Percentiles rank a stretch among this genome's conserved stretches.
phyloP scores from a whole-genome alignment of 2,797 vertebrate genomes.

The Aeoliscus strigatus region DNA sequence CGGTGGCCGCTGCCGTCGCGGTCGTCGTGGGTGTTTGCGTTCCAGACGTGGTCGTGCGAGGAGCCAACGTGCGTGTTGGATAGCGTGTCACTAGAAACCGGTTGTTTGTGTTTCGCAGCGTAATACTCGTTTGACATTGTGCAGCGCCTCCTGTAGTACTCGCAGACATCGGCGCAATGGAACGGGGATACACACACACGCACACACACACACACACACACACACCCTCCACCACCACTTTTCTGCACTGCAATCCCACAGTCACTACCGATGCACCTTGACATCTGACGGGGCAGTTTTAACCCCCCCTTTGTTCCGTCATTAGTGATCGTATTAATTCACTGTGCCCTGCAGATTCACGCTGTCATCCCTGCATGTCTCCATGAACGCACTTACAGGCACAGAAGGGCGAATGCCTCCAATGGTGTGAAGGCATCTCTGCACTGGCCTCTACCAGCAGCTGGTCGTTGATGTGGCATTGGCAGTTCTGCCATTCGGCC shows the following conservation, averaged over 20 bases:
- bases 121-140: constrained; percentile 70
- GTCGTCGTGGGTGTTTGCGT: constrained; percentile 27
- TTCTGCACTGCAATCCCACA: constrained; percentile 37
- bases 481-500: constrained; percentile 60
- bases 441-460: constrained; percentile 33
- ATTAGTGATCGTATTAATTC: constrained; percentile 14
- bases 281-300: constrained; percentile 42
- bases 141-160: constrained; percentile 63
- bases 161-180: constrained; percentile 44
- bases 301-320: constrained; percentile 18
- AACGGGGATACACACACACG: constrained; percentile 41
- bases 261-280: constrained; percentile 35
- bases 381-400: constrained; percentile 27
- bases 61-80: constrained; percentile 17
- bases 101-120: constrained; percentile 62
- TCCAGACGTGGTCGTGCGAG: constrained; percentile 20
- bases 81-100: constrained; percentile 48
- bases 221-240: too few relatives aligned
- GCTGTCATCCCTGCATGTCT: constrained; percentile 10
- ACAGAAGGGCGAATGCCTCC: constrained; percentile 21
- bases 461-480: constrained; percentile 56
- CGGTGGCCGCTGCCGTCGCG: constrained; percentile 5
- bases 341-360: constrained; percentile 14
- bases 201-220: too few relatives aligned
- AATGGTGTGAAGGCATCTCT: constrained; percentile 23